Base-by-base conservation (phyloP, 2,888 invertebrate genomes). In the Drosophila eohydei region DNA sequence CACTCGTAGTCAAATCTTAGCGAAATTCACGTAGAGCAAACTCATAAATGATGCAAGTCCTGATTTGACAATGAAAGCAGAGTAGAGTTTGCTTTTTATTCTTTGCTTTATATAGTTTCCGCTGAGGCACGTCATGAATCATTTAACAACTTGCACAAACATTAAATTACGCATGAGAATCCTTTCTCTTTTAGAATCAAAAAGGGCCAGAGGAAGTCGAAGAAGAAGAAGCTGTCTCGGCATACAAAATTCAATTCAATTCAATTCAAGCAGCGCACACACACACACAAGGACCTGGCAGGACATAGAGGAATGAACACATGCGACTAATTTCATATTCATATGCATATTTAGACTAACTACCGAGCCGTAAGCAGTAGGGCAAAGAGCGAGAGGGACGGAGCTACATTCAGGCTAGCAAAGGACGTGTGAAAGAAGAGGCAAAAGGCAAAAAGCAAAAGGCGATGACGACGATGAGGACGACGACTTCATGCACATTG, bases 321-420 rank as follows among this genome's bases (percentile, higher is more conserved):
- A 82, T 85, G 85, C 85, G 83, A 88, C 83, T 83, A 83, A 83
- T 83, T 83, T 83, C 85, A 83, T 83, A 83, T 83, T 83, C 88
- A 83, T 83, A 83, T 83, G 83, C 85, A 83, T 83, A 83, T 88
- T 83, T 84, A 82, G 85, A 82, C 85, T 77, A 85, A 83, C 82
- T 87, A 81, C 76, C 82, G 50, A 64, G 73, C 62, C 74, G 38
- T 60, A 57, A 67, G 61, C 77, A 76, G 67, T 56, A 52, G 64
- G 48, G 40, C 64, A 64, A 50, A 26, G 28, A 50, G 34, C 12
- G 14, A 46, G 41, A 32, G 41, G 41, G 59, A 12, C 34, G 34
- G 14, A 36, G 50, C 34, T n/a, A 41, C 46, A 56, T 28, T 46
- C 34, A 52, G 51, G 16, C 50, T 7, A 44, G 52, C 34, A 38